These are phyloP conservation scores for Puntigrus tetrazona DNA, from an alignment of 2,113 vertebrate species.

Conservation along the genomic window DNA sequence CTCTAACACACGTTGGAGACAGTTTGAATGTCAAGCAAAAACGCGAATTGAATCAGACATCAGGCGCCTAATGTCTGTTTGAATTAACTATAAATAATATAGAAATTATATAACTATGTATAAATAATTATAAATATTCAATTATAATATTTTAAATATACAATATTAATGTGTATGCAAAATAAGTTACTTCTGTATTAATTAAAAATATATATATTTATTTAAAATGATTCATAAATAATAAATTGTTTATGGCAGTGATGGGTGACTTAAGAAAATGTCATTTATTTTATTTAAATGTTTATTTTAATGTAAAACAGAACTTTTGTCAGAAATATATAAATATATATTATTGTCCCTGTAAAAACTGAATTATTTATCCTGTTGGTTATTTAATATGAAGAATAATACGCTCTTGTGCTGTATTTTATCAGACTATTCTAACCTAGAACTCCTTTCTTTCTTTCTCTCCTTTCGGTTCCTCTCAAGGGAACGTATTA, in stretches of 20 bases:
- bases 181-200: too few species aligned
- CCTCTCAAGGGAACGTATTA: not conserved
- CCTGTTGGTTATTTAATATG: not conserved
- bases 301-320: not conserved
- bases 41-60: not conserved
- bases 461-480: not conserved
- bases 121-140: not conserved
- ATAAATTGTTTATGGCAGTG: too few species aligned
- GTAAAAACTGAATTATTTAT: not conserved
- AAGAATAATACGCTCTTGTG: not conserved
- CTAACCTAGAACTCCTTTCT: not conserved
- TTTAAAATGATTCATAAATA: too few species aligned
- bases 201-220: too few species aligned
- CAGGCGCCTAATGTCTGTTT: too few species aligned
- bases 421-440: not conserved
- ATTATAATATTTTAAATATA: too few species aligned
- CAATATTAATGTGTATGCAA: too few species aligned
- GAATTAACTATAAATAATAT: too few species aligned
- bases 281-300: too few species aligned
- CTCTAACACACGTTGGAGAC: not conserved
- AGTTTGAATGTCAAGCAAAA: not conserved
- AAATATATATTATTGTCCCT: not conserved
- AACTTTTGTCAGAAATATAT: too few species aligned
- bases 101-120: too few species aligned
- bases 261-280: too few species aligned